phyloP scores from a whole-genome alignment of 2,888 invertebrate genomes.

The Cheilosia impressa region DNA sequence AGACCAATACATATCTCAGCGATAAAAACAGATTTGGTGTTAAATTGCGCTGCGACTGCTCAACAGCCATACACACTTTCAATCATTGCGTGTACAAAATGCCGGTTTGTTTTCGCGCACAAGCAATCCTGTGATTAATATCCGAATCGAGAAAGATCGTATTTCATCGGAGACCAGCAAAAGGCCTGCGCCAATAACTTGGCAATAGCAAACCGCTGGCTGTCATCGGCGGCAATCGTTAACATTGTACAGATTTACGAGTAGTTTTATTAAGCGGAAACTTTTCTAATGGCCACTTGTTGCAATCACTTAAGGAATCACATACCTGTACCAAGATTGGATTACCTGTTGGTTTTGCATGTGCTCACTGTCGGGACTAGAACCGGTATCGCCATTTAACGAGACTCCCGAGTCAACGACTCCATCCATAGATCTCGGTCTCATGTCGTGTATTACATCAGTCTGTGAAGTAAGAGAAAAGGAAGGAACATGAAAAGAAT shows the following conservation, averaged over 20 bases:
- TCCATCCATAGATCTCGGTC: slow-evolving; percentile 83
- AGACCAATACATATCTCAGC: neutral
- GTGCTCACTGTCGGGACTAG: slow-evolving; percentile 81
- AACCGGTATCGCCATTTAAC: slow-evolving; percentile 81
- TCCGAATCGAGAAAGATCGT: slow-evolving; percentile 7
- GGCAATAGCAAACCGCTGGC: neutral
- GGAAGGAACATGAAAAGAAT: slow-evolving; percentile 37
- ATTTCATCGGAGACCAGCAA: neutral
- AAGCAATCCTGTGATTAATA: slow-evolving; percentile 24
- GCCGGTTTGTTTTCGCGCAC: slow-evolving; percentile 4
- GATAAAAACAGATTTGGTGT: slow-evolving; percentile 44
- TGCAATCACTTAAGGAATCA: slow-evolving; percentile 32
- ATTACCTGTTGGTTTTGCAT: slow-evolving; percentile 81
- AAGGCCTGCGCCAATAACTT: neutral
- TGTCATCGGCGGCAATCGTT: neutral
- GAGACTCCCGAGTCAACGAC: slow-evolving; percentile 82
- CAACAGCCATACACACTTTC: slow-evolving; percentile 14
- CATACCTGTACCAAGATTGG: slow-evolving; percentile 22
- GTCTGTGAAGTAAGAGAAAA: slow-evolving; percentile 78
- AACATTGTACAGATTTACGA: neutral
- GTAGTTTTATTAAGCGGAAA: slow-evolving; percentile 21
- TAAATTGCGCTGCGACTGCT: slow-evolving; percentile 19
- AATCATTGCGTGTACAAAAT: slow-evolving; percentile 18
- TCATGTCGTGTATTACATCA: slow-evolving; percentile 81
- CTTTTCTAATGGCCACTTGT: slow-evolving; percentile 1